Evolutionary conservation across 1,140 invertebrate genomes (phyloP).

Genomic region (Ceratina japonica): DNA sequence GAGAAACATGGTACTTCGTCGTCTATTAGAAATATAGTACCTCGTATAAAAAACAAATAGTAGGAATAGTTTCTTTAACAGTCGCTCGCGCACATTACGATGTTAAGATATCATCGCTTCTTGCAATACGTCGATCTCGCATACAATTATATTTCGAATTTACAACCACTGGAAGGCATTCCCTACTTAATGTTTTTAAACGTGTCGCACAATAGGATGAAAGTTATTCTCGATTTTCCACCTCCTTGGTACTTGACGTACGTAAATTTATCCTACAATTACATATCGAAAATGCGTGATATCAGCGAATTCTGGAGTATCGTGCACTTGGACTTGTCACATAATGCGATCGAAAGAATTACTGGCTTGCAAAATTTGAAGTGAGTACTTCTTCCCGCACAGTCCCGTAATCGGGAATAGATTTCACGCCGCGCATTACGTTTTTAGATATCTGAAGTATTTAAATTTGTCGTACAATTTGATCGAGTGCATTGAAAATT

Average conservation of each 20-base stretch:
- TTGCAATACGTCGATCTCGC: slow-evolving; percentile 67
- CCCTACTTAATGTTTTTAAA: slow-evolving; percentile 65
- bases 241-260: slow-evolving; percentile 68
- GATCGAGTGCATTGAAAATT: slow-evolving; percentile 65
- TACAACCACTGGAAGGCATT: slow-evolving; percentile 54
- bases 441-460: slow-evolving; percentile 63
- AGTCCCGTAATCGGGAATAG: background rate
- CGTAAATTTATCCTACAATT: slow-evolving; percentile 67
- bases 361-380: slow-evolving; percentile 65
- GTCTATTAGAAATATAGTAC: background rate
- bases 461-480: slow-evolving; percentile 68
- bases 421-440: background rate
- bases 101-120: slow-evolving; percentile 59
- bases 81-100: slow-evolving; percentile 61
- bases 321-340: slow-evolving; percentile 66
- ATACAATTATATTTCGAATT: slow-evolving; percentile 61
- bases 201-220: slow-evolving; percentile 61
- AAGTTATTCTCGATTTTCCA: slow-evolving; percentile 51
- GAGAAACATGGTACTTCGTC: slow-evolving; percentile 57
- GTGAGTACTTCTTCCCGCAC: slow-evolving; percentile 38
- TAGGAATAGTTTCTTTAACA: slow-evolving; percentile 42
- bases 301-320: slow-evolving; percentile 69
- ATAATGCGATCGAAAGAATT: slow-evolving; percentile 67
- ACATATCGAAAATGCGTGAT: slow-evolving; percentile 59
- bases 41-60: background rate